phyloP scores from a whole-genome alignment of 2,797 vertebrate species.

The Pipistrellus pygmaeus region DNA sequence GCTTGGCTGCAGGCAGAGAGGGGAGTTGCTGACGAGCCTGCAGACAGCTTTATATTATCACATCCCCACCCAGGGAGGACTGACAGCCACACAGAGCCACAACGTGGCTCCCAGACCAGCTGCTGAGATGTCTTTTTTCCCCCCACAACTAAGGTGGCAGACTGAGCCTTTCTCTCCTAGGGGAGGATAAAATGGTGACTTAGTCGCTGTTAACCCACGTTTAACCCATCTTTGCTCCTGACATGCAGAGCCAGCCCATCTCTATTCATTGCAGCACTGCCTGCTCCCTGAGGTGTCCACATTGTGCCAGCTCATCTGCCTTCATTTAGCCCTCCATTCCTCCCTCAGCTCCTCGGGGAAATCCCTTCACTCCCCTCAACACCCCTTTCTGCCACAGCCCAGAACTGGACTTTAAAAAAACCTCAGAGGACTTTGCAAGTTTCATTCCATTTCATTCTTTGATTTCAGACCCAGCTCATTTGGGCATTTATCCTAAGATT shows the following conservation, averaged over 20 bases:
- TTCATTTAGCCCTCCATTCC: neutral
- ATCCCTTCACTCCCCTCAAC: neutral
- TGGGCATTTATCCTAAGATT: neutral
- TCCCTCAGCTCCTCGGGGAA: rapidly evolving
- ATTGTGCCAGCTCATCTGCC: neutral
- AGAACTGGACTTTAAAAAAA: slow-evolving; percentile 15
- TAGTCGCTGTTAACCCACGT: slow-evolving; percentile 1
- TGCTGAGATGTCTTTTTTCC: slow-evolving; percentile 26
- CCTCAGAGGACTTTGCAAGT: slow-evolving; percentile 36
- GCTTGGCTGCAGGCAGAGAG: neutral
- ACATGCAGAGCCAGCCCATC: neutral
- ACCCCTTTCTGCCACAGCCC: neutral
- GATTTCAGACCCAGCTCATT: neutral
- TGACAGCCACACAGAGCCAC: slow-evolving; percentile 28
- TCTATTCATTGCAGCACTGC: neutral
- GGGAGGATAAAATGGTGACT: slow-evolving; percentile 45
- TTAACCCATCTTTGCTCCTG: slow-evolving; percentile 49
- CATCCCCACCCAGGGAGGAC: neutral
- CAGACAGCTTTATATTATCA: slow-evolving; percentile 57
- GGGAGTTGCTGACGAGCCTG: neutral
- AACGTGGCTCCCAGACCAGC: neutral
- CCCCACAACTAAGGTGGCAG: slow-evolving; percentile 31
- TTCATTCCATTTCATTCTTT: slow-evolving; percentile 45
- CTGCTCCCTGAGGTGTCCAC: neutral
- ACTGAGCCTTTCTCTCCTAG: neutral